A percentile compares a stretch with the other conserved stretches of the same genome.
phyloP scores from a whole-genome alignment of 2,797 vertebrate species.

The Calcarius lapponicus region DNA sequence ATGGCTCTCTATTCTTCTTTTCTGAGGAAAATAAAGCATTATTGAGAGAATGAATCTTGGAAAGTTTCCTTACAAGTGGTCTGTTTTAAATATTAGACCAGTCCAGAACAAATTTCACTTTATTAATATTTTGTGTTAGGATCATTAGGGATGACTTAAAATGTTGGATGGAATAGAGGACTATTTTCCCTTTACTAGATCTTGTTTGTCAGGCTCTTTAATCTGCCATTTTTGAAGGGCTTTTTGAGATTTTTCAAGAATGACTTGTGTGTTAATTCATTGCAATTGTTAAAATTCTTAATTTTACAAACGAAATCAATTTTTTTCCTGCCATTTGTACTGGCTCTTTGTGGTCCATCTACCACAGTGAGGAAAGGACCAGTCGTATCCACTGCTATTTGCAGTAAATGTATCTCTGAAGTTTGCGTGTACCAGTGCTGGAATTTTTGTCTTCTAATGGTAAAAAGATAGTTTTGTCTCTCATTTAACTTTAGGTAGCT shows the following conservation, averaged over 20 bases:
- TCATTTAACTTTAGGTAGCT: neutral
- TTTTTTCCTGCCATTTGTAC: neutral
- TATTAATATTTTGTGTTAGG: neutral
- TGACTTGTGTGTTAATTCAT: neutral
- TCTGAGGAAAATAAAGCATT: neutral
- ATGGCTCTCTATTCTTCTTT: neutral
- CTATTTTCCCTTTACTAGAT: neutral
- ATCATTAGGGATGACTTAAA: neutral
- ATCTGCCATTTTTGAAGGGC: neutral
- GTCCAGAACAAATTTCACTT: neutral
- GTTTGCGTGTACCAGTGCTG: neutral
- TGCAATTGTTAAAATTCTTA: neutral
- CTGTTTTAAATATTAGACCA: neutral
- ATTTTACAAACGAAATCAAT: neutral
- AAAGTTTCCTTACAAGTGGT: neutral
- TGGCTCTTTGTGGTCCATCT: neutral
- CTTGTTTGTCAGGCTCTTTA: neutral
- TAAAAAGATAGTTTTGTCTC: neutral
- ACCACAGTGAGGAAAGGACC: neutral
- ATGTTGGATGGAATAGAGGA: neutral
- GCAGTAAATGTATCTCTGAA: neutral
- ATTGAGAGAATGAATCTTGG: neutral
- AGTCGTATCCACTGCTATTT: neutral
- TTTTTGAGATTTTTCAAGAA: neutral
- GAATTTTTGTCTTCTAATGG: neutral